Percentiles rank a stretch among this genome's conserved stretches.
phyloP scores from a whole-genome alignment of 1,140 invertebrate genomes.

The Watersipora subatra region DNA sequence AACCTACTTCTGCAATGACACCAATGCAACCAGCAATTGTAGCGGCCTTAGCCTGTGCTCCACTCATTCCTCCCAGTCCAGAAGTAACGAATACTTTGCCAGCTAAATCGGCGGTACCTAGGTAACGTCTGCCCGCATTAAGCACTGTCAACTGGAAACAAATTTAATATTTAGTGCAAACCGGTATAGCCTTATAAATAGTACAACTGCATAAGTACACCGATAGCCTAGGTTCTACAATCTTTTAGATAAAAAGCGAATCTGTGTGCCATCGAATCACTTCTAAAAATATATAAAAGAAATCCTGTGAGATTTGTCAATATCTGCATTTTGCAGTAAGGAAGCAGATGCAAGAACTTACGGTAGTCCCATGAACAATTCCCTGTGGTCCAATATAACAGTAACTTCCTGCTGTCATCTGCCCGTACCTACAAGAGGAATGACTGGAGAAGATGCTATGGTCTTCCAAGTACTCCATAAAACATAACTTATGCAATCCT shows the following conservation, averaged over 20 bases:
- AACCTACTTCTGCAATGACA: constrained; percentile 52
- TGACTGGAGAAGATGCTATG: too few species aligned
- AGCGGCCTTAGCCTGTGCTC: constrained; percentile 55
- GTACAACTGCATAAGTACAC: too few species aligned
- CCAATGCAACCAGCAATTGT: constrained; percentile 53
- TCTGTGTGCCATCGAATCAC: too few species aligned
- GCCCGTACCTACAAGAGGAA: constrained; percentile 44
- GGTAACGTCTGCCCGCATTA: constrained; percentile 52
- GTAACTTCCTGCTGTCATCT: constrained; percentile 53
- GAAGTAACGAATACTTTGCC: constrained; percentile 53
- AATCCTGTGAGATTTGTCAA: too few species aligned
- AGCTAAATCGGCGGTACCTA: constrained; percentile 41
- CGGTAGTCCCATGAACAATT: constrained; percentile 57
- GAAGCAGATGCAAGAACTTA: too few species aligned
- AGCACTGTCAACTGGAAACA: constrained; percentile 49
- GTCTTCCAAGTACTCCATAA: too few species aligned
- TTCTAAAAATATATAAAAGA: too few species aligned
- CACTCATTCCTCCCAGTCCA: constrained; percentile 58
- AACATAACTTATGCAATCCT: too few species aligned
- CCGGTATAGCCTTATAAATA: not conserved
- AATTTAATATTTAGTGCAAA: not conserved
- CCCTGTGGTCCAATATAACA: constrained; percentile 61
- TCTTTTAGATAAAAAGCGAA: too few species aligned
- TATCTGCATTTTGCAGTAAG: too few species aligned
- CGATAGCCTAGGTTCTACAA: too few species aligned